Evolutionary conservation across 2,888 invertebrate species (phyloP), one percentile per base, ranked within the genome.

Genomic region (Trichogramma evanescens): DNA sequence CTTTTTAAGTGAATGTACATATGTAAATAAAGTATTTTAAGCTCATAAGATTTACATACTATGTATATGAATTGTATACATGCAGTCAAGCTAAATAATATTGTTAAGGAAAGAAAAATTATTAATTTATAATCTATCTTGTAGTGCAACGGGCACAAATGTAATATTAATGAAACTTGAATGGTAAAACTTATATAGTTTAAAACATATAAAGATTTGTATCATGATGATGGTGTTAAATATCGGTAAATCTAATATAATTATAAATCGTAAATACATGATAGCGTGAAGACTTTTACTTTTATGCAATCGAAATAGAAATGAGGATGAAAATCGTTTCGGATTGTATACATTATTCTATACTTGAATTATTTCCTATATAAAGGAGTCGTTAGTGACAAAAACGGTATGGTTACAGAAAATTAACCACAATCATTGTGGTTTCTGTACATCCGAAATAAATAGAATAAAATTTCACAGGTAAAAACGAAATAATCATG

Each of bases 91-190:
- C 69, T 68, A 61, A 70, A 64, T 54, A 61, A 65, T 63, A 64
- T 63, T 62, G 59, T 61, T 59, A 63, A 63, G 61, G 9, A 68
- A 63, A 63, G 57, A 66, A 71, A 46, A 54, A 58, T 50, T 58
- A 64, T 50, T 48, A 54, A 69, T 71, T 63, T 67, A 67, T 66
- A 67, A 66, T 58, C 66, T 64, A 51, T 67, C 66, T 68, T 66
- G 68, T 71, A 73, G 77, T 77, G 77, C 75, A 72, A 74, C 67
- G 75, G 76, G 76, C 77, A 76, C 77, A 76, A 77, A 76, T 77
- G 77, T 77, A 77, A 77, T 77, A 76, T 75, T 75, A 73, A 73
- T 71, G 69, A 68, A 68, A 64, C 67, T 66, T 57, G 63, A 65
- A 61, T 40, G 43, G 43, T 50, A 55, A 46, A 55, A 40, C 41